Conservation (phyloP, 2,113 vertebrate genomes). For the Dipodomys merriami region DNA sequence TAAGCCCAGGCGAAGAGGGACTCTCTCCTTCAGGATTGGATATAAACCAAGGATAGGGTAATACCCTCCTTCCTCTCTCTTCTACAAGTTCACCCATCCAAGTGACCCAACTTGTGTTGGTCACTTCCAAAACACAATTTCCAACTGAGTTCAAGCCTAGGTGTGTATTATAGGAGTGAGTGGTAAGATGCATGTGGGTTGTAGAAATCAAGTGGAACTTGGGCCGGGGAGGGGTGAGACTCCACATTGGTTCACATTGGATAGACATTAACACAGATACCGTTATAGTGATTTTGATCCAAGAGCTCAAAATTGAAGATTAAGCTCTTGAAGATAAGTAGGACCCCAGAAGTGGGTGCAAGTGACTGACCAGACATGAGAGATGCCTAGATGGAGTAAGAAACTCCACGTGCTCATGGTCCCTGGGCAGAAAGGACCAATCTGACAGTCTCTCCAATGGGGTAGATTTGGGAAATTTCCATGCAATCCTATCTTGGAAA, state of each 20-base stretch:
- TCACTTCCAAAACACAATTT: background rate
- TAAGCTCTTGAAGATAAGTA: background rate
- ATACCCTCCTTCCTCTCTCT: background rate
- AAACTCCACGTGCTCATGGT: background rate
- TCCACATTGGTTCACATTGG: background rate
- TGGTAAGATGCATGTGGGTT: background rate
- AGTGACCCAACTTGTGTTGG: background rate
- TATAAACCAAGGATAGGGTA: background rate
- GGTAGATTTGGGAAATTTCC: background rate
- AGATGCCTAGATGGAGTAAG: background rate
- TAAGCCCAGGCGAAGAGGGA: background rate
- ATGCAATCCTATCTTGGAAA: background rate
- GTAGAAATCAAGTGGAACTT: background rate
- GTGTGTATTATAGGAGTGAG: background rate
- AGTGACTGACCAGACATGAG: background rate
- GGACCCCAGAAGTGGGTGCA: background rate
- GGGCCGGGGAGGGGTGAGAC: background rate
- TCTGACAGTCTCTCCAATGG: background rate
- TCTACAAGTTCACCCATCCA: background rate
- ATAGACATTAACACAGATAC: rapidly evolving
- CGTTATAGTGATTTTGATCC: background rate
- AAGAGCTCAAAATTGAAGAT: background rate
- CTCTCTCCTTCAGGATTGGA: background rate
- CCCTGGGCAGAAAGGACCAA: background rate
- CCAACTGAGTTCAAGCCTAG: background rate